A percentile compares a stretch with the other conserved stretches of the same genome.
phyloP scores from a whole-genome alignment of 2,797 vertebrate species.

The Oreortyx pictus region DNA sequence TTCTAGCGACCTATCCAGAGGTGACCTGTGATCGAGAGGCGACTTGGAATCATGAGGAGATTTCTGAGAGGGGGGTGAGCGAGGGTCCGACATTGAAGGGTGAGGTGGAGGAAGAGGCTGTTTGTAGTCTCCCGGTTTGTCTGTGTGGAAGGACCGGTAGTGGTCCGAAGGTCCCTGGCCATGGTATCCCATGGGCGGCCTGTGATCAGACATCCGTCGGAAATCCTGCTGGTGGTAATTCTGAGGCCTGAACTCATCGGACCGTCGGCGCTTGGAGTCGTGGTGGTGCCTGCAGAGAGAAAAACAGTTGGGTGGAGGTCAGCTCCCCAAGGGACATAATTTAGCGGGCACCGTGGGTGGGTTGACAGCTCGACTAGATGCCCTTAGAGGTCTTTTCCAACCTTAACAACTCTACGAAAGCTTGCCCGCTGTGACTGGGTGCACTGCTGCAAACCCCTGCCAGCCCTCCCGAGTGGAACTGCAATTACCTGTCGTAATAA shows the following conservation, averaged over 20 bases:
- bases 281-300: slow-evolving; percentile 85
- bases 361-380: no score
- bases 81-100: slow-evolving; percentile 86
- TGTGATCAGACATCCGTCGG: slow-evolving; percentile 92
- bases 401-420: no score
- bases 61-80: slow-evolving; percentile 93
- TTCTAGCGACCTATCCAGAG: slow-evolving; percentile 88
- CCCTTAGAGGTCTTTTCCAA: no score
- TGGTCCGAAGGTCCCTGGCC: slow-evolving; percentile 89
- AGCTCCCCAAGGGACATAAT: neutral
- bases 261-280: slow-evolving; percentile 91
- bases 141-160: slow-evolving; percentile 91
- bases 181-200: slow-evolving; percentile 83
- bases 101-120: slow-evolving; percentile 81
- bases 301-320: accelerated
- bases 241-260: slow-evolving; percentile 89
- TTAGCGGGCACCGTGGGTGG: no score
- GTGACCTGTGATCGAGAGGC: slow-evolving; percentile 85
- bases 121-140: slow-evolving; percentile 87
- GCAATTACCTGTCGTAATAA: slow-evolving; percentile 91
- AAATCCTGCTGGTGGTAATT: slow-evolving; percentile 94
- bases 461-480: neutral
- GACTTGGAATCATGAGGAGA: slow-evolving; percentile 91
- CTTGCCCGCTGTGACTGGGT: accelerated
- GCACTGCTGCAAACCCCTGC: accelerated